These are phyloP conservation scores for Leptopilina syphax DNA, from an alignment of 2,888 invertebrate genomes.

Conservation along the genomic window DNA sequence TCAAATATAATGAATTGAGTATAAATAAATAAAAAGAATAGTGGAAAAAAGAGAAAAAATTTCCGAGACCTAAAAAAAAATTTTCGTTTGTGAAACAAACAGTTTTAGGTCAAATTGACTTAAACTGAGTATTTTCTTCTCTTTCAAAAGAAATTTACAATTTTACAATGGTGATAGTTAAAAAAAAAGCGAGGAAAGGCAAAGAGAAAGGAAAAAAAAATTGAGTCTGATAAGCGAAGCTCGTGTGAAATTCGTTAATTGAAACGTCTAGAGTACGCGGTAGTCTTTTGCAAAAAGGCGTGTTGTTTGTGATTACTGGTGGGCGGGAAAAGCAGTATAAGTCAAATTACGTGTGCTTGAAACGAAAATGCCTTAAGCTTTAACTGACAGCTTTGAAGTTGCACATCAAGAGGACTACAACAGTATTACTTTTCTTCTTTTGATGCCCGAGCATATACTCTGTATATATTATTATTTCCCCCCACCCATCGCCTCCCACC, in stretches of 20 bases:
- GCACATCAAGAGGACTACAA: slow-evolving; percentile 23
- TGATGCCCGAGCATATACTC: not conserved
- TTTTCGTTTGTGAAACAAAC: too few species aligned
- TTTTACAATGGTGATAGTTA: too few species aligned
- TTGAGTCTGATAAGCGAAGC: not conserved
- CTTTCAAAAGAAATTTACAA: too few species aligned
- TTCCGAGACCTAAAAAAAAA: too few species aligned
- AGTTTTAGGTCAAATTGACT: too few species aligned
- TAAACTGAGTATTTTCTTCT: not conserved
- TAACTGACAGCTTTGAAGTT: slow-evolving; percentile 38
- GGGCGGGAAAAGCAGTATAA: slow-evolving; percentile 61
- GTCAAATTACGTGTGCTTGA: slow-evolving; percentile 53
- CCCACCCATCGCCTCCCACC: not conserved
- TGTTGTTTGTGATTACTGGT: slow-evolving; percentile 60
- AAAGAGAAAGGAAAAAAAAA: not conserved
- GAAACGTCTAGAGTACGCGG: slow-evolving; percentile 61
- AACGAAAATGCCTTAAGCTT: slow-evolving; percentile 37
- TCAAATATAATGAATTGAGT: too few species aligned
- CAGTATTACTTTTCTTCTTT: slow-evolving; percentile 20
- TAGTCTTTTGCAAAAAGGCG: slow-evolving; percentile 52
- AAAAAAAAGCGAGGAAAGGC: not conserved
- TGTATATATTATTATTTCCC: not conserved
- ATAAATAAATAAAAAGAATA: too few species aligned
- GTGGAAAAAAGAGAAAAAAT: too few species aligned
- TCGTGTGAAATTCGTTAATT: slow-evolving; percentile 65